phyloP scores from a whole-genome alignment of 1,140 invertebrate species.

The Drosophila murphyi region DNA sequence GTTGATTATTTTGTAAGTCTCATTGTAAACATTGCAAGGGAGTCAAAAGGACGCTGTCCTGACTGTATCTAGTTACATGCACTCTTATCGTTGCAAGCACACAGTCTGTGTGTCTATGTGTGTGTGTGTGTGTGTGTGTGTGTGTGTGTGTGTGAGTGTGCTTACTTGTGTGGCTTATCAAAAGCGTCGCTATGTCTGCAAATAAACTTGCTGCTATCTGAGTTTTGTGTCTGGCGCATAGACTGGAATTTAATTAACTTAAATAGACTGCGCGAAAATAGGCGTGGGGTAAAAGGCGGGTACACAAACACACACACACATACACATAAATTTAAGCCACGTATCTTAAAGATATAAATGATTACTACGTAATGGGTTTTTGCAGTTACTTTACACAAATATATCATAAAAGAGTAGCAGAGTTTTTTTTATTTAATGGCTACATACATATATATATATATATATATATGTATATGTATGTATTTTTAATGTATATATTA shows the following conservation, averaged over 20 bases:
- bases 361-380: constrained; percentile 18
- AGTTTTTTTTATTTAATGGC: background rate
- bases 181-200: constrained; percentile 58
- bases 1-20: constrained; percentile 78
- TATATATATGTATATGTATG: too few relatives aligned
- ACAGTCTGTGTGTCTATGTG: constrained; percentile 21
- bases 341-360: constrained; percentile 12
- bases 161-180: constrained; percentile 50
- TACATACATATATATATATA: too few relatives aligned
- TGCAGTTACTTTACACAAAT: background rate
- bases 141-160: constrained; percentile 31
- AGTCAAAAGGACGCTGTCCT: constrained; percentile 32
- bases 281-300: constrained; percentile 15
- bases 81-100: constrained; percentile 57
- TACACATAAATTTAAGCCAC: constrained; percentile 10
- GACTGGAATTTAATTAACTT: constrained; percentile 80
- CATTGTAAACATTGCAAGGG: constrained; percentile 53
- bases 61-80: constrained; percentile 38
- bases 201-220: constrained; percentile 73
- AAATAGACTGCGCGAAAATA: constrained; percentile 65
- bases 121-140: constrained; percentile 23
- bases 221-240: constrained; percentile 57
- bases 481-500: too few relatives aligned
- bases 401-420: background rate
- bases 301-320: constrained; percentile 8